Conservation (phyloP, 2,113 vertebrate genomes). For the Erythrocercus mccallii region DNA sequence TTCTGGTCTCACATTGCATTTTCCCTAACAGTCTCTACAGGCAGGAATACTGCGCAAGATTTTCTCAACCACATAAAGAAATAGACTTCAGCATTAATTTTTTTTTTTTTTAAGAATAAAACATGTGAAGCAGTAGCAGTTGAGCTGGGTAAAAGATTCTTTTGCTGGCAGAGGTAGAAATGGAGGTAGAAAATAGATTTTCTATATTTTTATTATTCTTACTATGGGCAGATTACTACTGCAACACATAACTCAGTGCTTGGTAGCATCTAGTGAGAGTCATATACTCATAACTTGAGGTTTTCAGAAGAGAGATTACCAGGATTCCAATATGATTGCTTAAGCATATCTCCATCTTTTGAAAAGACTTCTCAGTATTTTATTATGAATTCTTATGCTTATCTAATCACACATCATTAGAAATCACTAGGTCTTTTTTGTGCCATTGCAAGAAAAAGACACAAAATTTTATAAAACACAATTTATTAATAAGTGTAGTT, state of each 20-base stretch:
- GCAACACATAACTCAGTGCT: not conserved
- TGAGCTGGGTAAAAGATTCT: not conserved
- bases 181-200: not conserved
- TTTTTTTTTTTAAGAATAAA: not conserved
- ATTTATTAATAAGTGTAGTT: not conserved
- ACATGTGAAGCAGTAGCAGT: not conserved
- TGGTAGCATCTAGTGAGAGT: not conserved
- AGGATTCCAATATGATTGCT: not conserved
- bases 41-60: not conserved
- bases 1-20: not conserved
- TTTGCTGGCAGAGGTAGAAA: too few species aligned
- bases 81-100: not conserved
- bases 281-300: not conserved
- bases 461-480: not conserved
- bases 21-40: not conserved
- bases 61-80: not conserved
- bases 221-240: not conserved
- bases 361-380: not conserved
- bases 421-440: not conserved
- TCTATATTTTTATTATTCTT: not conserved
- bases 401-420: not conserved
- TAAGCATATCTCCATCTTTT: not conserved
- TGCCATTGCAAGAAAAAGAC: too few species aligned
- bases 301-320: not conserved
- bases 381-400: not conserved